Evolutionary conservation across 2,113 vertebrate species (phyloP).

Genomic region (Theristicus caerulescens): DNA sequence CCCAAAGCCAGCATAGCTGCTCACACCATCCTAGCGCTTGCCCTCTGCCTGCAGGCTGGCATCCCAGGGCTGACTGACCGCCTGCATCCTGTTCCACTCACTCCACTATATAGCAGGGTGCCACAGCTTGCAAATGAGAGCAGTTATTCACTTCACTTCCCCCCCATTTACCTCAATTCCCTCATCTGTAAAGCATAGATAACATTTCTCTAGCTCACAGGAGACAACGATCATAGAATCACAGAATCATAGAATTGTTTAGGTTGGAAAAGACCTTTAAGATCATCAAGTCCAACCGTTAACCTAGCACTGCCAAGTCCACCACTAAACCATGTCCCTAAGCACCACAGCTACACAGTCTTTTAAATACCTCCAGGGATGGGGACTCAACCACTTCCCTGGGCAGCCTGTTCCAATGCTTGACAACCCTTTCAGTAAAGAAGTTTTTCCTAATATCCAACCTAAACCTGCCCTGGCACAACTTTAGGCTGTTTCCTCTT

Average conservation of each 20-base stretch:
- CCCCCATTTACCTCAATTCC: not conserved
- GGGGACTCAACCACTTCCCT: no score
- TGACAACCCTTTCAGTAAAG: no score
- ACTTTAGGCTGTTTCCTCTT: no score
- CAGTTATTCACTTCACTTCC: not conserved
- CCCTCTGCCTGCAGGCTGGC: not conserved
- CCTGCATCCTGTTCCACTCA: fast-evolving
- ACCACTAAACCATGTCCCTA: no score
- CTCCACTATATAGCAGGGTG: not conserved
- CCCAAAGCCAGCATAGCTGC: not conserved
- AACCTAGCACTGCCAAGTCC: no score
- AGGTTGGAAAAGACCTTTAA: no score
- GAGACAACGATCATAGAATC: not conserved
- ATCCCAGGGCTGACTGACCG: not conserved
- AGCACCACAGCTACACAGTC: no score
- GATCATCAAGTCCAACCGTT: no score
- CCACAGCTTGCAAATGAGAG: not conserved
- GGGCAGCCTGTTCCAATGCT: no score
- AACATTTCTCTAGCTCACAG: not conserved
- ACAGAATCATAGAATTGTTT: not conserved
- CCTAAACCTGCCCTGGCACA: no score
- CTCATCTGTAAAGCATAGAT: not conserved
- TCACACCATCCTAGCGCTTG: fast-evolving
- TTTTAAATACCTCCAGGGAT: no score
- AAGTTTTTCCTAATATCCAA: no score